Evolutionary conservation across 1,140 invertebrate species (phyloP).

Genomic region (Drosophila kikkawai): DNA sequence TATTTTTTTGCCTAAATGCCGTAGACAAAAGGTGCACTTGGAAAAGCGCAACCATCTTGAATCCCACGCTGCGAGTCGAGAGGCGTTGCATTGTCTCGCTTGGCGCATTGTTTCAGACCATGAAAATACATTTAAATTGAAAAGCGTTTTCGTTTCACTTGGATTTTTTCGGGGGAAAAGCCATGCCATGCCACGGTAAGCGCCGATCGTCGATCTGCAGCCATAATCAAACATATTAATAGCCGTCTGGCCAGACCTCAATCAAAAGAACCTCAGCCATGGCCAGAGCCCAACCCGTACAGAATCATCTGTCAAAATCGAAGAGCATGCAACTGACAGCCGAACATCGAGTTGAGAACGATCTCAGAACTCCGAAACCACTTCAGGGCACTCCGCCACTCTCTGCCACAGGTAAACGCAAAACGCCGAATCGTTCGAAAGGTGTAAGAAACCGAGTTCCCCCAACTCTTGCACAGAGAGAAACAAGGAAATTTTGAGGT

Average conservation of each 20-base stretch:
- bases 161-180: slow-evolving; percentile 20
- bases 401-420: slow-evolving; percentile 63
- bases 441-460: slow-evolving; percentile 71
- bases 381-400: slow-evolving; percentile 56
- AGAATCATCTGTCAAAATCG: slow-evolving; percentile 82
- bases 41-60: slow-evolving; percentile 67
- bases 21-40: slow-evolving; percentile 57
- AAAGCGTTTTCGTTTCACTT: slow-evolving; percentile 59
- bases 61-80: slow-evolving; percentile 71
- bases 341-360: slow-evolving; percentile 46
- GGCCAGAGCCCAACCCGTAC: slow-evolving; percentile 34
- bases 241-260: slow-evolving; percentile 66
- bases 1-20: slow-evolving; percentile 10
- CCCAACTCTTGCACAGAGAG: slow-evolving; percentile 29
- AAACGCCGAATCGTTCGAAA: slow-evolving; percentile 41
- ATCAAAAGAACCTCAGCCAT: slow-evolving; percentile 43
- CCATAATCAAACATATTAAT: slow-evolving; percentile 82
- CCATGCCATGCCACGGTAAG: slow-evolving; percentile 25
- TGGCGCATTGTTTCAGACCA: slow-evolving; percentile 42
- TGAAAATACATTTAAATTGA: slow-evolving; percentile 79
- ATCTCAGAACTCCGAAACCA: slow-evolving; percentile 51
- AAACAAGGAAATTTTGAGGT: neutral
- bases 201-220: slow-evolving; percentile 57
- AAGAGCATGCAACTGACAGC: slow-evolving; percentile 77
- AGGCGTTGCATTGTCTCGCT: slow-evolving; percentile 74